A percentile compares a stretch with the other conserved stretches of the same genome.
phyloP scores from a whole-genome alignment of 2,113 vertebrate species.

The Octodon degus region DNA sequence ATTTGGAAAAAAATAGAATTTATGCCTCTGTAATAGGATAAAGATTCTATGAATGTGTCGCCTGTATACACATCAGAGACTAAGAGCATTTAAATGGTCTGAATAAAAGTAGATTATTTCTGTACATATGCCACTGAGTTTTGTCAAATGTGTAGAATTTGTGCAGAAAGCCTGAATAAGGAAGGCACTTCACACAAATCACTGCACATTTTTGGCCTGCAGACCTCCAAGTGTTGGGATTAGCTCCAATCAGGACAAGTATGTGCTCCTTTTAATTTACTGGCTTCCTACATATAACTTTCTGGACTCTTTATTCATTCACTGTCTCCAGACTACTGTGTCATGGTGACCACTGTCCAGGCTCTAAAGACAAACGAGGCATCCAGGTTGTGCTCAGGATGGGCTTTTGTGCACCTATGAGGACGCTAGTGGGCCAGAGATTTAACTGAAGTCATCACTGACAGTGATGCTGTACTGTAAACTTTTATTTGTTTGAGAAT shows the following conservation, averaged over 20 bases:
- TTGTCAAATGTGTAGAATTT: conserved; percentile 9
- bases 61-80: not conserved
- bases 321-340: conserved; percentile 5
- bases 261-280: not conserved
- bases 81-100: conserved; percentile 32
- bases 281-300: conserved; percentile 12
- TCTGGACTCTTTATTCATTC: not conserved
- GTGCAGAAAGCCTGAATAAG: conserved; percentile 13
- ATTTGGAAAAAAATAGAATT: conserved; percentile 43
- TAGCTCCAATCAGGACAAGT: not conserved
- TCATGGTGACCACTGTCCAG: not conserved
- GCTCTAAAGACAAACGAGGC: not conserved
- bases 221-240: not conserved
- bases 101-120: conserved; percentile 19
- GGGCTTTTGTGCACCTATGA: not conserved
- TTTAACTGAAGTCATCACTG: not conserved
- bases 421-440: not conserved
- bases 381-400: not conserved
- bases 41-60: not conserved
- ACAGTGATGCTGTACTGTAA: not conserved
- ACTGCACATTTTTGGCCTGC: not conserved
- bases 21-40: not conserved
- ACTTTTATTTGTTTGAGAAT: not conserved
- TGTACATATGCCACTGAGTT: not conserved
- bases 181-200: not conserved